These are phyloP conservation scores for Suricata suricatta DNA, from an alignment of 2,113 vertebrate species.

Conservation along the genomic window DNA sequence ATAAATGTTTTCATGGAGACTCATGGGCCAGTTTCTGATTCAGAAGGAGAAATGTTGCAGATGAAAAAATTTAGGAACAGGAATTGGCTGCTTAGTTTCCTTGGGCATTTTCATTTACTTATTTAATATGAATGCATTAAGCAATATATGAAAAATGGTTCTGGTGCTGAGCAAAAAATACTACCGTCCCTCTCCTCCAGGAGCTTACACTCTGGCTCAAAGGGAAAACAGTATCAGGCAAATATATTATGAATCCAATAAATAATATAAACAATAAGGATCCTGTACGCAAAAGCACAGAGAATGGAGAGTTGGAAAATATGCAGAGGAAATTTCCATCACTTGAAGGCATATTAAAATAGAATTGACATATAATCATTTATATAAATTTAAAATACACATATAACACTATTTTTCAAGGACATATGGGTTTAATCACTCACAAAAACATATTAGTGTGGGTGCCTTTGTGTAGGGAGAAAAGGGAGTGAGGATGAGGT, in stretches of 20 bases:
- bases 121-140: constrained; percentile 42
- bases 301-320: background rate
- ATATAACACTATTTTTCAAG: background rate
- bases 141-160: background rate
- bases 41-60: background rate
- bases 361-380: background rate
- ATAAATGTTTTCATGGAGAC: constrained; percentile 48
- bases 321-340: background rate
- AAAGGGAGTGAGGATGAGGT: background rate
- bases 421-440: background rate
- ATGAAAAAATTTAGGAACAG: background rate
- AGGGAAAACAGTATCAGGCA: background rate
- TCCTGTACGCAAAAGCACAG: background rate
- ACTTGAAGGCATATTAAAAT: background rate
- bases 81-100: constrained; percentile 38
- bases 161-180: constrained; percentile 12
- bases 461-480: background rate
- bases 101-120: constrained; percentile 41
- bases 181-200: background rate
- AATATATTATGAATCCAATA: constrained; percentile 4
- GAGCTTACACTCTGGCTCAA: background rate
- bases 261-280: background rate
- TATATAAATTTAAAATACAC: background rate
- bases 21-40: constrained; percentile 33
- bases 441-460: background rate